These are phyloP conservation scores for Strongylocentrotus purpuratus DNA, from an alignment of 35 echinoderm and acorn worm genomes.

Conservation along the genomic window DNA sequence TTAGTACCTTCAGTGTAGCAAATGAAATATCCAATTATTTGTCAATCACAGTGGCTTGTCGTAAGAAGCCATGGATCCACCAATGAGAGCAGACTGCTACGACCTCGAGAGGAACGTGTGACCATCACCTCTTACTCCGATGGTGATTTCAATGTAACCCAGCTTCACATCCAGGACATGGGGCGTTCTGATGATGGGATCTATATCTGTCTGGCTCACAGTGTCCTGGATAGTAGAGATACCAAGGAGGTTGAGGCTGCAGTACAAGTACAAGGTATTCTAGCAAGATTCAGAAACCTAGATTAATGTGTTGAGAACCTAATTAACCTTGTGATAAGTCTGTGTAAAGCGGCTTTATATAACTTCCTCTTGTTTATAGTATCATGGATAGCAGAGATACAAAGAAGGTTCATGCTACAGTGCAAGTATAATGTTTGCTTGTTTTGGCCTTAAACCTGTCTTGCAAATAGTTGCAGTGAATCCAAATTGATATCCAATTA, in stretches of 20 bases:
- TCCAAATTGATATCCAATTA: too few species aligned
- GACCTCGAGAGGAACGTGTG: background rate
- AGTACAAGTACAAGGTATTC: background rate
- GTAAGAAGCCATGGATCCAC: slow-evolving; percentile 24
- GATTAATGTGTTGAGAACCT: too few species aligned
- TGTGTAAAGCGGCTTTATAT: too few species aligned
- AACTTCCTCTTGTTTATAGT: too few species aligned
- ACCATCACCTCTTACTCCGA: background rate
- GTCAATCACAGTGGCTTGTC: background rate
- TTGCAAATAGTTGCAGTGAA: too few species aligned
- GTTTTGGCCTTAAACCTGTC: too few species aligned
- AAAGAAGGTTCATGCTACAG: too few species aligned
- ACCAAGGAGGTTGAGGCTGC: background rate
- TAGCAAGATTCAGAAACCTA: too few species aligned
- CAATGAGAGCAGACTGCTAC: slow-evolving; percentile 21
- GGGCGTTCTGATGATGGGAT: slow-evolving; percentile 20
- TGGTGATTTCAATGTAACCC: slow-evolving; percentile 47
- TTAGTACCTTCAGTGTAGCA: too few species aligned
- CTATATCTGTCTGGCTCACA: slow-evolving; percentile 65
- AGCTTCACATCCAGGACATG: slow-evolving; percentile 51
- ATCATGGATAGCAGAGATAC: too few species aligned
- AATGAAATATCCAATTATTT: background rate
- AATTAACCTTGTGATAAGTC: too few species aligned
- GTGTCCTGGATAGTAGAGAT: background rate
- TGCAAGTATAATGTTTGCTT: too few species aligned